Evolutionary conservation across 2,113 vertebrate genomes (phyloP).

Genomic region (Haemorhous mexicanus): DNA sequence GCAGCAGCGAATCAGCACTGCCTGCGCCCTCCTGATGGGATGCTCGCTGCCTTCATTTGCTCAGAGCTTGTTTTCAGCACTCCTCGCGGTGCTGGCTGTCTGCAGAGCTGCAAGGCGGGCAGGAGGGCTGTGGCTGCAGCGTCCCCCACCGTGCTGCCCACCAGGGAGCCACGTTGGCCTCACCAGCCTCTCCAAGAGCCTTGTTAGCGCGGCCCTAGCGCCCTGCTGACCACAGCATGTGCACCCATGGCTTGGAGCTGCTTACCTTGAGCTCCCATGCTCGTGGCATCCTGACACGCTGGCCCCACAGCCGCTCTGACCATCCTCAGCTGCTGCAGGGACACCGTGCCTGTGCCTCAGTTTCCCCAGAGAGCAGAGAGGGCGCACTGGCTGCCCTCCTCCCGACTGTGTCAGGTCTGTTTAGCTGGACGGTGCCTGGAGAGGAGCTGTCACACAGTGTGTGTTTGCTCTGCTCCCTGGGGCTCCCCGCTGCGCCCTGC

Average conservation of each 20-base stretch:
- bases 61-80: background rate
- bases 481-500: background rate
- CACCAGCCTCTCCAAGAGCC: background rate
- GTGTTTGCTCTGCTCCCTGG: background rate
- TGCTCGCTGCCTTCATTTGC: background rate
- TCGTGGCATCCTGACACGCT: background rate
- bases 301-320: background rate
- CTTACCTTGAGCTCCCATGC: background rate
- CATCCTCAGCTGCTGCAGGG: background rate
- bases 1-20: background rate
- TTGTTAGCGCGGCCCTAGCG: rapidly evolving
- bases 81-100: background rate
- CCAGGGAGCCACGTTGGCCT: background rate
- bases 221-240: background rate
- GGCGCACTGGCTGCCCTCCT: background rate
- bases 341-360: rapidly evolving
- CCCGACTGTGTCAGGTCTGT: background rate
- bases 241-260: background rate
- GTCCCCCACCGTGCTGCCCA: rapidly evolving
- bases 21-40: background rate
- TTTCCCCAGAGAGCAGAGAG: background rate
- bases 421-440: background rate
- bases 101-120: background rate
- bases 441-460: background rate
- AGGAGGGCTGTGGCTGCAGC: background rate